A percentile compares a stretch with the other conserved stretches of the same genome.
phyloP scores from a whole-genome alignment of 2,888 invertebrate genomes.

The Himalopsyche tibetana region DNA sequence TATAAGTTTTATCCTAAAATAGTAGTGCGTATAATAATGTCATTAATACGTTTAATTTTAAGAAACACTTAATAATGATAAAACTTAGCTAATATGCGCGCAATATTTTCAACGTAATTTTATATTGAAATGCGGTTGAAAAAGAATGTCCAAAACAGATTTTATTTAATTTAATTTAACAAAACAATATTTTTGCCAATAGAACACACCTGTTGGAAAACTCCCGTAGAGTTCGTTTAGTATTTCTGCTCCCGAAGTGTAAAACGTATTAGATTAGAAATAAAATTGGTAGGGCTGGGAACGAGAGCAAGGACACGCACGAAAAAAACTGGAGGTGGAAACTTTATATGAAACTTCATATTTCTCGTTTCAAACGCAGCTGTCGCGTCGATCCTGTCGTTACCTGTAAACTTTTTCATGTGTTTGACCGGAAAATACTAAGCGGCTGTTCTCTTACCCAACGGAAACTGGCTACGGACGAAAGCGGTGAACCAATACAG shows the following conservation, averaged over 20 bases:
- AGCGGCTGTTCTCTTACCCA: neutral
- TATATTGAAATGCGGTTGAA: neutral
- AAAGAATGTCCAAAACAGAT: slow-evolving; percentile 17
- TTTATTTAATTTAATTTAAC: slow-evolving; percentile 15
- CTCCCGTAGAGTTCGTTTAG: slow-evolving; percentile 6
- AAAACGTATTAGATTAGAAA: slow-evolving; percentile 30
- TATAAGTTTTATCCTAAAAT: no score
- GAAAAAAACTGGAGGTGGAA: slow-evolving; percentile 19
- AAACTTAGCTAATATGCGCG: neutral
- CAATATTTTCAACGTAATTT: neutral
- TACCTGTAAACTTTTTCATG: slow-evolving; percentile 47
- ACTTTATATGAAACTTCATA: slow-evolving; percentile 34
- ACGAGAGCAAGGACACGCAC: neutral
- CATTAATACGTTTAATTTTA: no score
- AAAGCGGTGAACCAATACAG: neutral
- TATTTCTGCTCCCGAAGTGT: neutral
- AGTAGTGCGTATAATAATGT: no score
- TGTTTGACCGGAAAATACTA: slow-evolving; percentile 47
- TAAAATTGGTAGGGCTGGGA: neutral
- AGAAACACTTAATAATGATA: no score
- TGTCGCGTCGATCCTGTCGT: slow-evolving; percentile 49
- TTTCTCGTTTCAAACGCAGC: slow-evolving; percentile 53
- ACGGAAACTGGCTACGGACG: neutral
- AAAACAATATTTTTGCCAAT: slow-evolving; percentile 1
- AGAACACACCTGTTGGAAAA: neutral